Conservation (phyloP, 2,797 vertebrate species). For the Garrulus glandarius region DNA sequence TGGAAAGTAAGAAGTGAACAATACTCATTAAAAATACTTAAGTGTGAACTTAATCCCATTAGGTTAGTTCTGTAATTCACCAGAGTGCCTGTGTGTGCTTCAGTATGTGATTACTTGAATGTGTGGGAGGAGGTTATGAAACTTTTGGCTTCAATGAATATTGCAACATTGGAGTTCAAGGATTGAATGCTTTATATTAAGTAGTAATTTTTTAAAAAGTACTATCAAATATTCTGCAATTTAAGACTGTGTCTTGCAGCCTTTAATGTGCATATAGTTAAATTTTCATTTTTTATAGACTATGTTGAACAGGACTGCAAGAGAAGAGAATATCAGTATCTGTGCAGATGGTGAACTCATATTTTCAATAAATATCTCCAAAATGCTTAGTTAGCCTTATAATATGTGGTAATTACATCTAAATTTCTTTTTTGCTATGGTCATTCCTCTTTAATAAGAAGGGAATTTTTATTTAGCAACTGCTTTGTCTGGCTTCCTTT, state of each 20-base stretch:
- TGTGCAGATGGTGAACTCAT: neutral
- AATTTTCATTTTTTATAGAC: neutral
- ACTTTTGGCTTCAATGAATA: neutral
- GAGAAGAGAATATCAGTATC: neutral
- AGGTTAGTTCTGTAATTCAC: neutral
- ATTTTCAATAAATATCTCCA: neutral
- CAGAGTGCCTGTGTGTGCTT: neutral
- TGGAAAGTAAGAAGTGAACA: neutral
- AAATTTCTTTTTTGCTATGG: neutral
- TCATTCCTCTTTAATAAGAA: neutral
- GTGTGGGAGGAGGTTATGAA: neutral
- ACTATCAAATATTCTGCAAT: neutral
- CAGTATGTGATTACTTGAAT: neutral
- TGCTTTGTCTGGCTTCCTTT: constrained; percentile 58
- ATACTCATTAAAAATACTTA: neutral
- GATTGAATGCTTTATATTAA: neutral
- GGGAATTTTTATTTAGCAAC: constrained; percentile 35
- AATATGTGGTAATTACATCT: neutral
- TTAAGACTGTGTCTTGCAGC: accelerated
- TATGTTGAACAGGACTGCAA: neutral
- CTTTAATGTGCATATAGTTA: neutral
- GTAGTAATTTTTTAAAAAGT: neutral
- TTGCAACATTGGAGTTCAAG: neutral
- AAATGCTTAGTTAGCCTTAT: neutral
- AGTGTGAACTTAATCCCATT: neutral